These are phyloP conservation scores for Myiotriccus ornatus DNA, from an alignment of 2,797 vertebrate genomes.

Conservation along the genomic window DNA sequence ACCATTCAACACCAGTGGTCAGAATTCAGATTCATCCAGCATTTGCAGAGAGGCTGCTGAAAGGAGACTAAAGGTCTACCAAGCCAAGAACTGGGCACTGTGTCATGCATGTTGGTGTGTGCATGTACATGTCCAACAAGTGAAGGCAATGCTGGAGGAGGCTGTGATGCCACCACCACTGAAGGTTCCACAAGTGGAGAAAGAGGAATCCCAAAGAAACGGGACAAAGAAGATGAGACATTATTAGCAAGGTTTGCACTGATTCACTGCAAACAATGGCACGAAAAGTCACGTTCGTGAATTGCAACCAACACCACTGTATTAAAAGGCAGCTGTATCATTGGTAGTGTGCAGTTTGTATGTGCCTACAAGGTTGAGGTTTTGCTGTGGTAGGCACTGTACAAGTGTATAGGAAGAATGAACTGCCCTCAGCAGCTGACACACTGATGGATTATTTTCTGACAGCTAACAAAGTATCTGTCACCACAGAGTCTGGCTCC, in stretches of 20 bases:
- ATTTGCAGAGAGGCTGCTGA: not conserved
- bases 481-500: not conserved
- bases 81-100: not conserved
- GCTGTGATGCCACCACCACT: not conserved
- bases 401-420: not conserved
- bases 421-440: not conserved
- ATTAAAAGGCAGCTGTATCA: not conserved
- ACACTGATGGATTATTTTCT: not conserved
- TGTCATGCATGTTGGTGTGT: too few relatives aligned
- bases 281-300: not conserved
- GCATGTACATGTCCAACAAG: fast-evolving
- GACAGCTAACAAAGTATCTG: not conserved
- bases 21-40: not conserved
- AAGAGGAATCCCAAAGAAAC: not conserved
- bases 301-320: not conserved
- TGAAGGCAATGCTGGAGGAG: not conserved
- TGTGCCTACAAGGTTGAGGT: not conserved
- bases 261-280: not conserved
- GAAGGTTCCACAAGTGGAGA: not conserved
- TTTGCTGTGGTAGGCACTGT: not conserved
- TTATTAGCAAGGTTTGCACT: not conserved
- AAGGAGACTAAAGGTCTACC: not conserved
- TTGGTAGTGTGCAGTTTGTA: not conserved
- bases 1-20: not conserved
- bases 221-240: not conserved